Base-by-base conservation (phyloP, 2,888 invertebrate genomes). In the Leuctra nigra region DNA sequence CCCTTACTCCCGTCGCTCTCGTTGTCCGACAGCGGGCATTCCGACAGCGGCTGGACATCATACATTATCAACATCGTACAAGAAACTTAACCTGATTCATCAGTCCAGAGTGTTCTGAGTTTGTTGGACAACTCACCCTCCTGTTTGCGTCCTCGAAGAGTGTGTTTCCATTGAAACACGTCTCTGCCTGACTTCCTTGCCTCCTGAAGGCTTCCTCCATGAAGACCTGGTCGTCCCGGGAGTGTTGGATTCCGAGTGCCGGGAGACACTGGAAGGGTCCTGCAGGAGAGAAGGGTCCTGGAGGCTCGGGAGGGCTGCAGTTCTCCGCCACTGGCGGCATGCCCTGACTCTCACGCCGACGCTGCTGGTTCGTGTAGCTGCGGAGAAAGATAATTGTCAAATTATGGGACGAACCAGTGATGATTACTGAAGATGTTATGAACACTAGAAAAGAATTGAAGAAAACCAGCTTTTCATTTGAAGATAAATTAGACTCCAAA, bases 261-360 rank as follows among this genome's bases (percentile, higher is more conserved):
- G 73, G 75, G 56, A 83, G 70, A 65, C 82, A 82, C 64, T 82
- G 82, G 66, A 83, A 82, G 0, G 80, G 78, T 6, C 78, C 79
- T 4, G 74, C 69, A 1, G 77, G 75, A 41, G 76, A 75, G 63
- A 79, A 79, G 1, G 79, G 78, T 11, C 77, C 77, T 1, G 72
- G 68, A 16, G 71, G 68, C 61, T 79, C 78, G 1, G 79, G 78
- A 2, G 78, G 79, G 46, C 77, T 77, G 62, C 75, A 74, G 66
- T 79, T 76, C 54, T 66, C 65, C 13, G 60, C 59, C 53, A 63
- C 63, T 4, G 63, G 47, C 6, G 64, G 63, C 59, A 63, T 62
- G 39, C 61, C 61, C 38, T 63, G 61, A 13, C 50, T 35, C 20
- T 50, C 50, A 4, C 59, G 44, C 16, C 59, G 54, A 29, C 47